phyloP scores from a whole-genome alignment of 2,888 invertebrate genomes.

The Osmoderma eremita region DNA sequence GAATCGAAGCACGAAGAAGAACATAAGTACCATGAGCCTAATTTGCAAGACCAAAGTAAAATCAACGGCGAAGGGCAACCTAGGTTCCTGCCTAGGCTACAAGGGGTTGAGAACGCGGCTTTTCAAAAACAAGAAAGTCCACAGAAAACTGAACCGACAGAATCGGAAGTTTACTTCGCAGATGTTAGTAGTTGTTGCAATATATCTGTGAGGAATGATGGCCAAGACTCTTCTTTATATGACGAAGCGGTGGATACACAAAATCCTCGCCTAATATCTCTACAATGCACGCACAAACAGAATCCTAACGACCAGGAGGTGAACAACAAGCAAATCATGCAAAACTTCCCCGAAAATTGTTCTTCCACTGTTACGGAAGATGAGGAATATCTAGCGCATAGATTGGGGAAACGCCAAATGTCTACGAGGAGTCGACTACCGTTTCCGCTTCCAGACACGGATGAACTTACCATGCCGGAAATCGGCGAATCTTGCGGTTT shows the following conservation, averaged over 20 bases:
- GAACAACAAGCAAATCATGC: conserved; percentile 51
- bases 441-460: conserved; percentile 64
- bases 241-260: conserved; percentile 67
- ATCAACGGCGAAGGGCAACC: conserved; percentile 56
- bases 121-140: conserved; percentile 78
- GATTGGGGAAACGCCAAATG: conserved; percentile 69
- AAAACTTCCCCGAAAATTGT: conserved; percentile 58
- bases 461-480: conserved; percentile 54
- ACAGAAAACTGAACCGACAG: conserved; percentile 71
- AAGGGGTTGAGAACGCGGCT: conserved; percentile 80
- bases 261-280: conserved; percentile 58
- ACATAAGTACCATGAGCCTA: conserved; percentile 60
- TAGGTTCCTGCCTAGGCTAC: conserved; percentile 65
- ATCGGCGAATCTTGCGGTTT: conserved; percentile 47
- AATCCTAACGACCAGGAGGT: conserved; percentile 55
- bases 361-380: conserved; percentile 61
- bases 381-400: conserved; percentile 69
- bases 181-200: conserved; percentile 88
- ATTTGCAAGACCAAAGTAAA: conserved; percentile 50
- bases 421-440: conserved; percentile 70
- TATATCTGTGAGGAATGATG: conserved; percentile 71
- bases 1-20: conserved; percentile 56
- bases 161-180: conserved; percentile 87
- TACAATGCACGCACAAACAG: conserved; percentile 60
- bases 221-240: conserved; percentile 69